Conservation (phyloP, 2,888 invertebrate species). For the Glaucopsyche alexis region DNA sequence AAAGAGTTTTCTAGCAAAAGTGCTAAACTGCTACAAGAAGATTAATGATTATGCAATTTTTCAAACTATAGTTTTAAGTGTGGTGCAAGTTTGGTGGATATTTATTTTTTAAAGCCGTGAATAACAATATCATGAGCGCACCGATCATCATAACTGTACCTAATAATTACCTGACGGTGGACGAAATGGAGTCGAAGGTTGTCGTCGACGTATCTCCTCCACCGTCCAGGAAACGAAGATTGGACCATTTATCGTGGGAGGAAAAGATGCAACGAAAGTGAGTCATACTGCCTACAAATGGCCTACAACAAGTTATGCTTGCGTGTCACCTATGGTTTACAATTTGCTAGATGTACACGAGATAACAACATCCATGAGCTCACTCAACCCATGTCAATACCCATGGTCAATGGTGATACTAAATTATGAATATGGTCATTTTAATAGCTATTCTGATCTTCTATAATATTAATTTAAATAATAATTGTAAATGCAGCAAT, state of each 20-base stretch:
- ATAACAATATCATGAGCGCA: conserved; percentile 63
- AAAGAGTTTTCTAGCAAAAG: conserved; percentile 56
- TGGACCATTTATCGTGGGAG: conserved; percentile 92
- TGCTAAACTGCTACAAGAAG: conserved; percentile 32
- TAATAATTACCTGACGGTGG: conserved; percentile 68
- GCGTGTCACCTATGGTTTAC: conserved; percentile 30
- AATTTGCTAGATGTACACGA: neutral
- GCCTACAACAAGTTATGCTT: conserved; percentile 35
- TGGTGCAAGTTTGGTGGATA: conserved; percentile 41
- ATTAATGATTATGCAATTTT: conserved; percentile 60
- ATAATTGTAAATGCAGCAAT: too few relatives aligned
- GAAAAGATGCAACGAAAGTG: conserved; percentile 93
- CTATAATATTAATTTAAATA: too few relatives aligned
- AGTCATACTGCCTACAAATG: conserved; percentile 65
- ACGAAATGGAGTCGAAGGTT: conserved; percentile 58
- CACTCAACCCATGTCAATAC: neutral
- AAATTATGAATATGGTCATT: neutral
- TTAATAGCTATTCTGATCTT: too few relatives aligned
- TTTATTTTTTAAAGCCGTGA: conserved; percentile 40
- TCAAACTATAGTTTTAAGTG: conserved; percentile 42
- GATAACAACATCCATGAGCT: neutral
- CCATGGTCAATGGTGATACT: neutral
- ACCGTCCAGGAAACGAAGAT: conserved; percentile 82
- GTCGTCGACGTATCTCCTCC: conserved; percentile 56
- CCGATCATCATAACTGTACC: conserved; percentile 77